Percentiles rank a stretch among this genome's conserved stretches.
These are phyloP conservation scores for Bombus consobrinus DNA, from an alignment of 1,140 invertebrate species.

Conservation along the genomic window DNA sequence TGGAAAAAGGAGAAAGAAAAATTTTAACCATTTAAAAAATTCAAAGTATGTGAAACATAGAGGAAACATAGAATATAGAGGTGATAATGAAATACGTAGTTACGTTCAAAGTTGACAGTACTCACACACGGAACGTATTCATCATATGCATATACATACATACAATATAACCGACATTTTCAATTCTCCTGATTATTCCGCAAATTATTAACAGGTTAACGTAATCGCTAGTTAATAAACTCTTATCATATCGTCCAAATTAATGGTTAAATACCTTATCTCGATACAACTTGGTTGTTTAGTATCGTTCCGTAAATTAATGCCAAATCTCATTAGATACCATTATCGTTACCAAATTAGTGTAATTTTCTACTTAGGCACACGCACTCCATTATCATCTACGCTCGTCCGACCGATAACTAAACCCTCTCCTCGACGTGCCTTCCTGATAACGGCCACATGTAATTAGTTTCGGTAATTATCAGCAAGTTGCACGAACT, in stretches of 20 bases:
- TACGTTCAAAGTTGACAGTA: not conserved
- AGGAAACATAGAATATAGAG: not conserved
- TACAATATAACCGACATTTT: not conserved
- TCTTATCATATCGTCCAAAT: not conserved
- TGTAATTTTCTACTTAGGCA: conserved; percentile 34
- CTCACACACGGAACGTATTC: not conserved
- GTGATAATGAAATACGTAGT: not conserved
- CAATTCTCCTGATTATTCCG: not conserved
- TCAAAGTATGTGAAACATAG: not conserved
- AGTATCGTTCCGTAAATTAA: conserved; percentile 11
- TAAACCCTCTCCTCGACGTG: not conserved
- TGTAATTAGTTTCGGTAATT: conserved; percentile 51
- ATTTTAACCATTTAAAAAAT: not conserved
- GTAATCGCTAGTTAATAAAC: not conserved
- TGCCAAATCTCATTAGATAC: conserved; percentile 7
- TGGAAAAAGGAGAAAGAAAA: too few relatives aligned
- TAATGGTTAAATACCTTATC: conserved; percentile 2
- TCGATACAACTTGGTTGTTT: not conserved
- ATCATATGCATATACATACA: not conserved
- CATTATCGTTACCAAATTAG: conserved; percentile 31
- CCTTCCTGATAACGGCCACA: conserved; percentile 39
- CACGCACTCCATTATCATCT: conserved; percentile 28
- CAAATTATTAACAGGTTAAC: not conserved
- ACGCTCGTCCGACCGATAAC: conserved; percentile 29
- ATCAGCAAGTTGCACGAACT: not conserved